Percentiles rank a stretch among this genome's conserved stretches.
Conservation (phyloP, 92 coral and sea anemone genomes). For the Actinernus sp. region DNA sequence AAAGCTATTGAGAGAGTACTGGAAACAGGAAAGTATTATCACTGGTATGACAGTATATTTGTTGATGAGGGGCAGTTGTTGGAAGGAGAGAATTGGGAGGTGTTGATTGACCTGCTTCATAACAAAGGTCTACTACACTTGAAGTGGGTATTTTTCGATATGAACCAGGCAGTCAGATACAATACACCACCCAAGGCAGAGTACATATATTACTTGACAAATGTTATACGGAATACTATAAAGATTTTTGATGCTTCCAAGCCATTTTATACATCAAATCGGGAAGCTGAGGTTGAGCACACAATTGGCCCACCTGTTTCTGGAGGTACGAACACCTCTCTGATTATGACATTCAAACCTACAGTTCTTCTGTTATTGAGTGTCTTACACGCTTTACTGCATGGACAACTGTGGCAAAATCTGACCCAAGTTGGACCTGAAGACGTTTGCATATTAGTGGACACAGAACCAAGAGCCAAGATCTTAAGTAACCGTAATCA, state of each 20-base stretch:
- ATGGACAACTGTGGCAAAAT: background rate
- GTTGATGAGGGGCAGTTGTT: constrained; percentile 42
- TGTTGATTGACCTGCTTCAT: constrained; percentile 19
- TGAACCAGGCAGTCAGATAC: constrained; percentile 18
- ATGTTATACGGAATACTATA: constrained; percentile 32
- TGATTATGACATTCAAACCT: constrained; percentile 4
- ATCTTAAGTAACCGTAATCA: background rate
- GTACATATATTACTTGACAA: constrained; percentile 7
- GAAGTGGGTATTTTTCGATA: constrained; percentile 24
- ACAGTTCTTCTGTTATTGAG: background rate
- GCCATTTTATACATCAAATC: constrained; percentile 2
- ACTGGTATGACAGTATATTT: constrained; percentile 16
- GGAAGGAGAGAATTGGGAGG: constrained; percentile 26
- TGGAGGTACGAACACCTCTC: background rate
- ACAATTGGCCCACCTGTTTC: constrained; percentile 8
- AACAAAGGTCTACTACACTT: constrained; percentile 8
- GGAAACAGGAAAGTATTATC: background rate
- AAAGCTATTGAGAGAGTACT: background rate
- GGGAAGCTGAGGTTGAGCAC: background rate
- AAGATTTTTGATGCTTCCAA: constrained; percentile 13
- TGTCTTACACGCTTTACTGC: background rate
- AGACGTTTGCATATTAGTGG: constrained; percentile 11
- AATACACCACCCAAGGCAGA: background rate
- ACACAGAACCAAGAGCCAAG: constrained; percentile 1
- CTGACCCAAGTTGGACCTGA: background rate